These are phyloP conservation scores for Sminthurides aquaticus DNA, from an alignment of 2,888 invertebrate genomes.

Conservation along the genomic window DNA sequence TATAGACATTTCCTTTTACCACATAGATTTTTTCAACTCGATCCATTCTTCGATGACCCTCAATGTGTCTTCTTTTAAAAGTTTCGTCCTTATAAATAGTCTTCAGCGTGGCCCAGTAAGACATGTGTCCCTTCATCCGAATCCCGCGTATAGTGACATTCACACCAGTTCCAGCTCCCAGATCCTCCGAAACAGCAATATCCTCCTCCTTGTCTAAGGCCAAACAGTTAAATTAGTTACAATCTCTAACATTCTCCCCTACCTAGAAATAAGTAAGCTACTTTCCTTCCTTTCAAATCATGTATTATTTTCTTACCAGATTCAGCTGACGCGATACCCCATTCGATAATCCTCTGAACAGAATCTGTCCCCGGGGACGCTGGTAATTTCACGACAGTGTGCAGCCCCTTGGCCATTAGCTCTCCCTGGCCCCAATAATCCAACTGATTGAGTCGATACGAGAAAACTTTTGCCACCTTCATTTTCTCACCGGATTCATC, in stretches of 20 bases:
- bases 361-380: slow-evolving; percentile 50
- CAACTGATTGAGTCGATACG: slow-evolving; percentile 58
- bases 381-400: slow-evolving; percentile 56
- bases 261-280: too few relatives aligned
- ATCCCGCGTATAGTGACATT: slow-evolving; percentile 72
- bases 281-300: too few relatives aligned
- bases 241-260: background rate
- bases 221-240: background rate
- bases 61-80: slow-evolving; percentile 55
- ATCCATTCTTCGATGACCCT: slow-evolving; percentile 49
- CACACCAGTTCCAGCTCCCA: slow-evolving; percentile 71
- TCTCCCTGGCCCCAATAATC: slow-evolving; percentile 73
- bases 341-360: slow-evolving; percentile 51
- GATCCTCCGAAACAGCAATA: slow-evolving; percentile 54
- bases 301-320: slow-evolving; percentile 54
- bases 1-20: slow-evolving; percentile 69
- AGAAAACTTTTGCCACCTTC: slow-evolving; percentile 63
- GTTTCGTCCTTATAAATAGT: slow-evolving; percentile 61
- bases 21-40: slow-evolving; percentile 57
- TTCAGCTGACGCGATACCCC: slow-evolving; percentile 58
- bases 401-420: slow-evolving; percentile 64
- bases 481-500: background rate
- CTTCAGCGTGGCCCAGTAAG: slow-evolving; percentile 64
- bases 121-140: slow-evolving; percentile 64
- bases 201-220: slow-evolving; percentile 38